Base-by-base conservation (phyloP, 2,797 vertebrate genomes). In the Lophius americanus region DNA sequence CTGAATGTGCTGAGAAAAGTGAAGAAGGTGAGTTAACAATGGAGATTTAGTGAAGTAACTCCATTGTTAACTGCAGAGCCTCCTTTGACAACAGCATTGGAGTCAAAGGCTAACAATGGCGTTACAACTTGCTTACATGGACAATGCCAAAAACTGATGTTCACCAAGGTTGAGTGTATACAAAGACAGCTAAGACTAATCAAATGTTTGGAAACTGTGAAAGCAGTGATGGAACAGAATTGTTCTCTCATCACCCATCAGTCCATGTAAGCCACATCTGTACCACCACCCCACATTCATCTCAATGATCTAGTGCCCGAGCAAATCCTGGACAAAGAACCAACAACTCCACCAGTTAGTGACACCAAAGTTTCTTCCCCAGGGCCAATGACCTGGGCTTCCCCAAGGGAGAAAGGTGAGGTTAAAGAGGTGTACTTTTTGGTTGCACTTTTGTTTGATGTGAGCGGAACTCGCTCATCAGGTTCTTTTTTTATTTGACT, bases 1-100 rank as follows among this genome's bases (percentile, higher is more conserved):
- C 75, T 96, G 63, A 94, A 92, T 55, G 39, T 93, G 58, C 86
- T 95, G 75, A 92, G 88, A 65, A 95, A 95, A 73, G 91, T 95
- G 41, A 95, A 92, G 90, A 89, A 88, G 89, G 94, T 95, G 68
- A 91, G 94, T 70, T n/a, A 39, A 52, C 50, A 11, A 47, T 7
- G 9, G 36, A 41, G 9, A 13, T 62, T 57, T 38, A 10, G 35
- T 42, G 1, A 42, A 6, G 39, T 72, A n/a, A 36, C 13, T 51
- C 1, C 46, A 37, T 49, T 57, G 6, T 51, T 51, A 35, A 11
- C 35, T 51, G 6, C n/a, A 3, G 11, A 47, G 2, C 46, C 14
- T 11, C 2, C n/a, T 14, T 14, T n/a, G 47, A 8, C 7, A 7
- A n/a, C n/a, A 41, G 5, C 5, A 41, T 41, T 41, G 39, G 8